A percentile compares a stretch with the other conserved stretches of the same genome.
Conservation (phyloP, 2,888 invertebrate species). For the Agrotis puta region DNA sequence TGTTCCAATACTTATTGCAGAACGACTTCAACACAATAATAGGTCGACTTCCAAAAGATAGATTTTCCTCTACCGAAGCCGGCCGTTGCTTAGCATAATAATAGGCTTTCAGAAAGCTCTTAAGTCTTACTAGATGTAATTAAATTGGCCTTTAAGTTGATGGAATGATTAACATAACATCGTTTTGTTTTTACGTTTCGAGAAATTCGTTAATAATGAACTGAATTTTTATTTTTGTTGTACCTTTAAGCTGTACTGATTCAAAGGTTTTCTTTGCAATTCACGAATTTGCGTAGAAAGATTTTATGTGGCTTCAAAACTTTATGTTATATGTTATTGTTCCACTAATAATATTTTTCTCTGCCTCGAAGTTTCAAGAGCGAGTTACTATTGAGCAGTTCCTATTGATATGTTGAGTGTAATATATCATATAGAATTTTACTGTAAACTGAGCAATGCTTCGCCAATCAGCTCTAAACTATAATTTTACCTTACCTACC, state of each 20-base stretch:
- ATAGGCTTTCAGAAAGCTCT: constrained; percentile 63
- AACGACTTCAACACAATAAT: constrained; percentile 12
- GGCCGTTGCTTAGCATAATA: constrained; percentile 62
- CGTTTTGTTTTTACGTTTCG: constrained; percentile 35
- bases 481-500: no score
- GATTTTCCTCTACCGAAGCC: constrained; percentile 38
- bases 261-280: constrained; percentile 1
- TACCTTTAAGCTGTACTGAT: not conserved
- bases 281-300: not conserved
- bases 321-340: not conserved
- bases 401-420: no score
- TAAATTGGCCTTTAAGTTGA: constrained; percentile 51
- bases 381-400: not conserved
- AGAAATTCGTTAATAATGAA: constrained; percentile 9
- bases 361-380: not conserved
- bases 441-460: no score
- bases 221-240: constrained; percentile 2
- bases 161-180: constrained; percentile 53
- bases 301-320: not conserved
- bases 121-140: constrained; percentile 57
- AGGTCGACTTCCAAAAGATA: constrained; percentile 36
- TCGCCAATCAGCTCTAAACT: no score
- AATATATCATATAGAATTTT: no score
- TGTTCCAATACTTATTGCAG: constrained; percentile 4
- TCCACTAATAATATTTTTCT: not conserved